phyloP scores from a whole-genome alignment of 2,113 vertebrate genomes.

The Cephalophus harveyi region DNA sequence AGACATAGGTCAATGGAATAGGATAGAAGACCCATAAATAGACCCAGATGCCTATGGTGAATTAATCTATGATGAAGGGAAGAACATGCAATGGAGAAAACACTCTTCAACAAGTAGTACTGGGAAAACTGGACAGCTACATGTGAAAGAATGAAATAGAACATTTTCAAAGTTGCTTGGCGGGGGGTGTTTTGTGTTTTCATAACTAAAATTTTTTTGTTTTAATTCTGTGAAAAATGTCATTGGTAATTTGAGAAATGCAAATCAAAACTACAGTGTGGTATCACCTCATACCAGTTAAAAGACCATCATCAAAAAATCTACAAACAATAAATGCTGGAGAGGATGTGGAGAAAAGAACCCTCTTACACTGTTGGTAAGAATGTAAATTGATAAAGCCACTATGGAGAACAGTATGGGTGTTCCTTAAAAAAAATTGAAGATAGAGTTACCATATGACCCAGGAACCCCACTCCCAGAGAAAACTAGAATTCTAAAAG shows the following conservation, averaged over 20 bases:
- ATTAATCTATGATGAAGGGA: background rate
- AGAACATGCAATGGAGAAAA: background rate
- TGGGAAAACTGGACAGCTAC: background rate
- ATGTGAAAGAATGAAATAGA: background rate
- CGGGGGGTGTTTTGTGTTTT: background rate
- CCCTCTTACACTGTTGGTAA: background rate
- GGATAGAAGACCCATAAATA: background rate
- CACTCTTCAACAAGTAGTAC: background rate
- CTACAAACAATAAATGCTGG: background rate
- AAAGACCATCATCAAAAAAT: background rate
- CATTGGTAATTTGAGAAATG: background rate
- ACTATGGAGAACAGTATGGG: background rate
- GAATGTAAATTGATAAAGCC: background rate
- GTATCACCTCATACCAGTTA: background rate
- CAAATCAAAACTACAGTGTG: background rate
- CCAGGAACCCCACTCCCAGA: background rate
- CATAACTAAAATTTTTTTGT: background rate
- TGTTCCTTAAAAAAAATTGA: background rate
- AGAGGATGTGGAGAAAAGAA: background rate
- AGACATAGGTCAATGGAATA: background rate
- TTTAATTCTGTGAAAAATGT: background rate
- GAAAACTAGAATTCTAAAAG: background rate
- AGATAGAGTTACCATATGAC: background rate
- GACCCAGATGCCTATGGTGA: background rate
- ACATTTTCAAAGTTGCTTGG: background rate